These are phyloP conservation scores for Cheilosia urbana DNA, from an alignment of 2,888 invertebrate genomes.

Conservation along the genomic window DNA sequence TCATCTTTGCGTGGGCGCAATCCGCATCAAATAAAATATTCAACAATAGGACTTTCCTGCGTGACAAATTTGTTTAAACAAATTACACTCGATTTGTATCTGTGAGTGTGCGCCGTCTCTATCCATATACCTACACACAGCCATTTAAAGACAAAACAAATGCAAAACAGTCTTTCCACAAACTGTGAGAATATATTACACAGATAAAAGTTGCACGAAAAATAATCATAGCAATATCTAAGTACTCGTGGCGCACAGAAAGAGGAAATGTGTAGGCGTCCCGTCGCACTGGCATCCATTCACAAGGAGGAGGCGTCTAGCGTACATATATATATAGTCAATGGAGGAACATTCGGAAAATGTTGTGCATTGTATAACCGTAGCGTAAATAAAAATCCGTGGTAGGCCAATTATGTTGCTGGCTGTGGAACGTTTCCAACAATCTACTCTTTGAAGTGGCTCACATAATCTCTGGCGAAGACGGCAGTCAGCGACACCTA, in stretches of 20 bases:
- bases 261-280: conserved; percentile 70
- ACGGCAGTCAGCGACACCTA: conserved; percentile 69
- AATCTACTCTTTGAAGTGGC: conserved; percentile 56
- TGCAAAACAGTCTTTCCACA: conserved; percentile 56
- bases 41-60: conserved; percentile 74
- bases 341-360: conserved; percentile 61
- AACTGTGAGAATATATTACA: conserved; percentile 73
- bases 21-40: conserved; percentile 70
- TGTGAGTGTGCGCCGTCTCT: conserved; percentile 8
- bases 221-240: conserved; percentile 67
- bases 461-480: conserved; percentile 53
- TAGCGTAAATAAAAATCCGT: conserved; percentile 35
- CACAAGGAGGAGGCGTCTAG: conserved; percentile 57
- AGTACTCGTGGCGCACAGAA: conserved; percentile 62
- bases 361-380: conserved; percentile 35
- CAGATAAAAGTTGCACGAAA: conserved; percentile 72
- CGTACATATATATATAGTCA: conserved; percentile 6
- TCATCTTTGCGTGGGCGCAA: conserved; percentile 70
- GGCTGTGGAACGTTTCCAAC: conserved; percentile 32
- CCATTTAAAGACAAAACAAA: conserved; percentile 43
- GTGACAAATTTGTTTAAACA: conserved; percentile 76
- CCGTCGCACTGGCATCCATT: conserved; percentile 20
- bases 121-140: neutral
- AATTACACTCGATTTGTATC: conserved; percentile 68
- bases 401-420: conserved; percentile 72